Percentiles rank a stretch among this genome's conserved stretches.
Evolutionary conservation across 2,888 invertebrate species (phyloP).

Genomic region (Vesta saturnalis): DNA sequence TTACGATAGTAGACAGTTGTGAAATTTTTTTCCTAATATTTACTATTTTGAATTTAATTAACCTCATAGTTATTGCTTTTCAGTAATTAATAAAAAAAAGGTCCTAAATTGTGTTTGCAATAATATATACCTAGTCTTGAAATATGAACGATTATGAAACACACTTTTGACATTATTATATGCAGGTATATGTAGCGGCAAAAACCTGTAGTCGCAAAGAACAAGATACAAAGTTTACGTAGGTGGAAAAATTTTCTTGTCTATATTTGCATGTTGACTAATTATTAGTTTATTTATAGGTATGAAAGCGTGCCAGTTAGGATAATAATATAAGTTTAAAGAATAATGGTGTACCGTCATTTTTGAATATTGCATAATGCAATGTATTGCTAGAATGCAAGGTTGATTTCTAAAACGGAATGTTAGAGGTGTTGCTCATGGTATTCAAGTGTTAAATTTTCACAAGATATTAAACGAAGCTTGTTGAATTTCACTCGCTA

Average conservation of each 20-base stretch:
- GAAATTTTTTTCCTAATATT: constrained; percentile 19
- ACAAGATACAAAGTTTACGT: background rate
- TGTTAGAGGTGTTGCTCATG: background rate
- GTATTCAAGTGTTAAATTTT: background rate
- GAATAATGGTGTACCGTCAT: background rate
- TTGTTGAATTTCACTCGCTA: too few relatives aligned
- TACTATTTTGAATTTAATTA: constrained; percentile 20
- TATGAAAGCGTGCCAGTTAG: background rate
- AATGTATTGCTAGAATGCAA: background rate
- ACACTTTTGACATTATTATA: too few relatives aligned
- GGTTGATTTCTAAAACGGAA: background rate
- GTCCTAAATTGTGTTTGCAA: too few relatives aligned
- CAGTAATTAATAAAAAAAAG: too few relatives aligned
- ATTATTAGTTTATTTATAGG: background rate
- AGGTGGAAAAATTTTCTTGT: background rate
- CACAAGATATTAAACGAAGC: too few relatives aligned
- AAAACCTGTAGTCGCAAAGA: too few relatives aligned
- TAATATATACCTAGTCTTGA: too few relatives aligned
- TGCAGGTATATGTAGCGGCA: too few relatives aligned
- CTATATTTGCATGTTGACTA: background rate
- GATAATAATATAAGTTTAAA: too few relatives aligned
- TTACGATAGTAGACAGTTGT: constrained; percentile 28
- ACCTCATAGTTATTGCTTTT: constrained; percentile 4
- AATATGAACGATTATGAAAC: too few relatives aligned
- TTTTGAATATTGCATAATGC: background rate